Conservation (phyloP, 2,113 vertebrate genomes). For the Zosterops hypoxanthus region DNA sequence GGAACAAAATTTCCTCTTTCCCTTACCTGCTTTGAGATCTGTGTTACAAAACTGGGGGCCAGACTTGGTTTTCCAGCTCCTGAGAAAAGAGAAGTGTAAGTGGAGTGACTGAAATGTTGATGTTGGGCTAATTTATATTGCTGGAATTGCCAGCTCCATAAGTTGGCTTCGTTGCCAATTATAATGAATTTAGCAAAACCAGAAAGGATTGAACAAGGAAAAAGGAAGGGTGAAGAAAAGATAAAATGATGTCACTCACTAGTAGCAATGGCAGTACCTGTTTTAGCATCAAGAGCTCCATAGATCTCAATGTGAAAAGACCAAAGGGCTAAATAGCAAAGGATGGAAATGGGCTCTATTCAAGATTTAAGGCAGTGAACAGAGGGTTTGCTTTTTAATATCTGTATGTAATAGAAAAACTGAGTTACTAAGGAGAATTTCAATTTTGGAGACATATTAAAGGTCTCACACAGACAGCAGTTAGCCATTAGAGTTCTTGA, state of each 20-base stretch:
- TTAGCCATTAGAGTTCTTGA: background rate
- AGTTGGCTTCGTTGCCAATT: background rate
- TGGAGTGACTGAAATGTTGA: background rate
- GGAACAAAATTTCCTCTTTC: background rate
- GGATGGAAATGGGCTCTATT: background rate
- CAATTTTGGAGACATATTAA: background rate
- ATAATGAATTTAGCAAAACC: background rate
- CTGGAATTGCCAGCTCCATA: background rate
- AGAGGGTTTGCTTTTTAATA: background rate
- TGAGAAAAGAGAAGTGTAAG: background rate
- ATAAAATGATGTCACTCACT: background rate
- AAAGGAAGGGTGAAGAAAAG: background rate
- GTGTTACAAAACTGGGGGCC: background rate
- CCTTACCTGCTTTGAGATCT: background rate
- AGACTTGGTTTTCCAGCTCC: background rate
- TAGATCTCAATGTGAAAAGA: background rate
- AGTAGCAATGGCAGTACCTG: background rate
- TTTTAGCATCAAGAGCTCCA: background rate
- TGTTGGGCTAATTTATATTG: background rate
- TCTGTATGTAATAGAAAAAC: background rate
- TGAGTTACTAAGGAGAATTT: background rate
- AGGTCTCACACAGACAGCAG: background rate
- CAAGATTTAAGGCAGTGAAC: background rate
- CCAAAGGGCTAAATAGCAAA: background rate
- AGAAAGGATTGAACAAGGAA: background rate